Evolutionary conservation across 2,113 vertebrate genomes (phyloP).

Genomic region (Cynoglossus semilaevis): DNA sequence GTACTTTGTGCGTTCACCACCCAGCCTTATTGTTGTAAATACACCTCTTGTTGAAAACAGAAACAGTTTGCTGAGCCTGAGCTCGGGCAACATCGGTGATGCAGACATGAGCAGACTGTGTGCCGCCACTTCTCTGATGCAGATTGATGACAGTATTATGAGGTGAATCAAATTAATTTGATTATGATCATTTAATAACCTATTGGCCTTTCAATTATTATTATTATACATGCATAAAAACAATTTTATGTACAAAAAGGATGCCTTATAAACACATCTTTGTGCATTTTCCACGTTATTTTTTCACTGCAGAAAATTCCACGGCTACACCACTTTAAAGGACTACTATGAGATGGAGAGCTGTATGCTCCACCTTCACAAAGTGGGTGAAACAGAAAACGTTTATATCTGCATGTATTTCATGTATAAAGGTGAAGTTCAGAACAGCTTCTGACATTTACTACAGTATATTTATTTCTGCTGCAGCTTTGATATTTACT

Average conservation of each 20-base stretch:
- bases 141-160: constrained; percentile 91
- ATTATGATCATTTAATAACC: neutral
- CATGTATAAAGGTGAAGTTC: too few relatives aligned
- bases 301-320: constrained; percentile 83
- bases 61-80: constrained; percentile 68
- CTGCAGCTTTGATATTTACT: too few relatives aligned
- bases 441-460: too few relatives aligned
- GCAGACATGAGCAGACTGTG: constrained; percentile 81
- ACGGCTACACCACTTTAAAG: constrained; percentile 84
- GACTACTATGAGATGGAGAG: constrained; percentile 94
- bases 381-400: constrained; percentile 70
- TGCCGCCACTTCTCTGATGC: constrained; percentile 89
- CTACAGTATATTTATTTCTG: too few relatives aligned
- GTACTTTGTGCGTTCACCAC: neutral
- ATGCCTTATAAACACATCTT: too few relatives aligned
- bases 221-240: too few relatives aligned
- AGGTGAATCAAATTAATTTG: constrained; percentile 73
- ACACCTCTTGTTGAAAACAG: constrained; percentile 56
- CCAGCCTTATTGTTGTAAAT: neutral
- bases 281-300: neutral
- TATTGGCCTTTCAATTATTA: too few relatives aligned
- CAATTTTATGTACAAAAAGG: too few relatives aligned
- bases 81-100: constrained; percentile 57
- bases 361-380: constrained; percentile 86
- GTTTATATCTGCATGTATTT: neutral